These are phyloP conservation scores for Cebidichthys violaceus DNA, from an alignment of 2,113 vertebrate species.

Conservation along the genomic window DNA sequence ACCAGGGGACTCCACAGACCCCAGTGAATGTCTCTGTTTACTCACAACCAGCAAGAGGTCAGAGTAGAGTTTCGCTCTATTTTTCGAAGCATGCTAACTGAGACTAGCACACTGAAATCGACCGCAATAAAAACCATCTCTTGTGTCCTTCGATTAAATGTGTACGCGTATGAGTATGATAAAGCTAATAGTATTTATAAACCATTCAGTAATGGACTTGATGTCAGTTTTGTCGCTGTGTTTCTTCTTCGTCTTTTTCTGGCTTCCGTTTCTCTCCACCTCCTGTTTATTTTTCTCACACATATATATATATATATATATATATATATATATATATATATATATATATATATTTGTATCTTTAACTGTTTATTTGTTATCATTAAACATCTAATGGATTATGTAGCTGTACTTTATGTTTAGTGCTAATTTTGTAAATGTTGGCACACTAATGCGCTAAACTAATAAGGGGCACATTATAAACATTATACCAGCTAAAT, in stretches of 20 bases:
- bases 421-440: not conserved
- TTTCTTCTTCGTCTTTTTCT: not conserved
- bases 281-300: not conserved
- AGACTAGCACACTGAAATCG: not conserved
- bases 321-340: no score
- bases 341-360: no score
- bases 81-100: not conserved
- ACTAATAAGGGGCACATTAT: not conserved
- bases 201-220: not conserved
- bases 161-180: not conserved
- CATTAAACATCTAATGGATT: not conserved
- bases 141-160: not conserved
- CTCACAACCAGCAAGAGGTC: conserved; percentile 12
- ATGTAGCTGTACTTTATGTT: not conserved
- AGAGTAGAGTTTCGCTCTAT: conserved; percentile 1
- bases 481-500: not conserved
- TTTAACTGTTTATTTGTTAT: not conserved
- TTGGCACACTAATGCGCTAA: not conserved
- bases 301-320: no score
- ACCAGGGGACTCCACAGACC: conserved; percentile 42
- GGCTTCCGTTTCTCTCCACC: not conserved
- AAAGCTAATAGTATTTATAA: not conserved
- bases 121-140: conserved; percentile 13
- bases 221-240: not conserved
- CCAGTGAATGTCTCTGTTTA: conserved; percentile 43